A percentile compares a stretch with the other conserved stretches of the same genome.
Conservation (phyloP, 2,888 invertebrate genomes). For the Heterodera filipjevi region DNA sequence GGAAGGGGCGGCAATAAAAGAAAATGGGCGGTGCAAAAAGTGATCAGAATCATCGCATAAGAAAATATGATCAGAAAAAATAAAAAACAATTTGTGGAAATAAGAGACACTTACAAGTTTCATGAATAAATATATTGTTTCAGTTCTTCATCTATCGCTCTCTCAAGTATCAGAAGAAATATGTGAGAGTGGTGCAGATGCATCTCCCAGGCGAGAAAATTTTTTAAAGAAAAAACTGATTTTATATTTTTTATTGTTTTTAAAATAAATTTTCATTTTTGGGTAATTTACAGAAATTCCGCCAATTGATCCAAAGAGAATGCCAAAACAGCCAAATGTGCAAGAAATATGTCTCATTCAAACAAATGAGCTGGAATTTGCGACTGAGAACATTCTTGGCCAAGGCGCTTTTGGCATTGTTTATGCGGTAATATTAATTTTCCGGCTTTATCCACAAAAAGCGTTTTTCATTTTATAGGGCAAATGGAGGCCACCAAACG, state of each 20-base stretch:
- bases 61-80: no score
- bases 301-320: slow-evolving; percentile 39
- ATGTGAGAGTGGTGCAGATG: slow-evolving; percentile 44
- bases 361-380: slow-evolving; percentile 49
- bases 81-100: no score
- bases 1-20: no score
- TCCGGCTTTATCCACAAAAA: background rate
- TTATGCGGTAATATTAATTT: slow-evolving; percentile 45
- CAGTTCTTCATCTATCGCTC: slow-evolving; percentile 45
- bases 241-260: no score
- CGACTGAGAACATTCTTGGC: slow-evolving; percentile 47
- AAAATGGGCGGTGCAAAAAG: no score
- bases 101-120: background rate
- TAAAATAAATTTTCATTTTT: slow-evolving; percentile 18
- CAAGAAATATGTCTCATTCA: slow-evolving; percentile 53
- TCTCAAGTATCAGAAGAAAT: slow-evolving; percentile 45
- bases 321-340: slow-evolving; percentile 52
- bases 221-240: no score
- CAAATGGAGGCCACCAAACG: slow-evolving; percentile 45
- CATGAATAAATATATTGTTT: slow-evolving; percentile 4
- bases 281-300: slow-evolving; percentile 44
- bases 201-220: slow-evolving; percentile 23
- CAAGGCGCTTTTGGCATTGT: slow-evolving; percentile 61
- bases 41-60: no score
- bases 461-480: slow-evolving; percentile 47